A percentile compares a stretch with the other conserved stretches of the same genome.
These are phyloP conservation scores for Notiomystis cincta DNA, from an alignment of 2,113 vertebrate species.

Conservation along the genomic window DNA sequence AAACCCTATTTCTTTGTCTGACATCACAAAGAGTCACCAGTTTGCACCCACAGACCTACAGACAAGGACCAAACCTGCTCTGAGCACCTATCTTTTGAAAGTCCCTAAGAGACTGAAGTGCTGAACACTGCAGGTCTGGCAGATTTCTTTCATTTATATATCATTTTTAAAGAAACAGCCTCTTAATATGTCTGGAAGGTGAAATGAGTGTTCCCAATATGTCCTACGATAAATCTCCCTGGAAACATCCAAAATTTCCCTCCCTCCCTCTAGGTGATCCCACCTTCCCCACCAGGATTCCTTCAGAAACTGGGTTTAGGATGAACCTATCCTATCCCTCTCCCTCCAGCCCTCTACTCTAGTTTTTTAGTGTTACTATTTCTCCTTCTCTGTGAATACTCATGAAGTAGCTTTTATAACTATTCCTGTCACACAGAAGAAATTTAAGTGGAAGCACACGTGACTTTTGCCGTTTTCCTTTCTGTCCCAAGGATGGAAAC, in stretches of 20 bases:
- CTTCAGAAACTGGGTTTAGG: not conserved
- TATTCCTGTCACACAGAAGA: constrained; percentile 1
- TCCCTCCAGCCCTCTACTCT: not conserved
- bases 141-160: not conserved
- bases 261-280: not conserved
- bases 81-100: not conserved
- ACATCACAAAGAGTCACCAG: fast-evolving
- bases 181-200: not conserved
- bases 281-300: not conserved
- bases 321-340: not conserved
- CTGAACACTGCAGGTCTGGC: not conserved
- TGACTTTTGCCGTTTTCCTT: constrained; percentile 11
- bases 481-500: not conserved
- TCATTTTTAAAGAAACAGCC: not conserved
- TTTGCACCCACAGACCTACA: not conserved
- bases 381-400: not conserved
- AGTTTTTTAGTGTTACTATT: not conserved
- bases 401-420: not conserved
- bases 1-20: not conserved
- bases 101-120: not conserved
- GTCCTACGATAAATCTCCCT: not conserved
- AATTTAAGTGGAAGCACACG: constrained; percentile 12
- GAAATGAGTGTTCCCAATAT: not conserved
- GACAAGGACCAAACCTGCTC: not conserved
- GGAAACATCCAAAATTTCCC: not conserved